Evolutionary conservation across 2,888 invertebrate species (phyloP), one percentile per base, ranked within the genome.

Genomic region (Dichetophora obliterata): DNA sequence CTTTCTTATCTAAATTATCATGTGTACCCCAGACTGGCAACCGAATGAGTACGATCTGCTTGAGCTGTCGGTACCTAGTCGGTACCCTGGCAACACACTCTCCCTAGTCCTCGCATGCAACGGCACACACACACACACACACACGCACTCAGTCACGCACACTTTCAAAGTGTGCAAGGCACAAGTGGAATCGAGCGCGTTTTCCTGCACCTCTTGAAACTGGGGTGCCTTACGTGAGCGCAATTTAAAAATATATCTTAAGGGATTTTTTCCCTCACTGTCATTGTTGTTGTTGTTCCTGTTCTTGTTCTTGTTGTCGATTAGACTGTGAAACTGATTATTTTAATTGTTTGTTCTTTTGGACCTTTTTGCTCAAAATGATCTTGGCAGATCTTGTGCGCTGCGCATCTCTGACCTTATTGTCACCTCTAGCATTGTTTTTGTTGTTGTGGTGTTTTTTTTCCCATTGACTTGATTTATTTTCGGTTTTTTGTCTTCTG

Each of bases 251-350:
- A 24, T 31, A 59, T 37, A 27, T 69, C 52, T 69, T 27, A 69
- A 37, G 79, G 77, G 79, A 77, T 77, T 70, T 57, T 19, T 19
- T 24, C 24, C 24, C 24, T 24, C 57, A 19, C 22, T 65, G 19
- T 31, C 24, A 48, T 70, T 31, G 16, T 75, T 59, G 6, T 57
- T 66, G 59, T 74, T 19, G 63, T 52, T 59, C 5, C n/a, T 14
- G 24, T 65, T 31, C 72, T 24, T 59, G 77, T 77, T 48, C 27
- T 73, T 72, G 37, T 61, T 71, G 57, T 72, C 66, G 37, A 66
- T 50, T 34, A 34, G 71, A 37, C 71, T 59, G 71, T 73, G 31
- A 73, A 48, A 48, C 63, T 73, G 31, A 50, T 73, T 73, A 65
- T 65, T 65, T 63, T 52, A 73, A 73, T 65, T 65, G 73, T 73